A percentile compares a stretch with the other conserved stretches of the same genome.
Conservation (phyloP, 1,140 invertebrate species). For the Drosophila kikkawai region DNA sequence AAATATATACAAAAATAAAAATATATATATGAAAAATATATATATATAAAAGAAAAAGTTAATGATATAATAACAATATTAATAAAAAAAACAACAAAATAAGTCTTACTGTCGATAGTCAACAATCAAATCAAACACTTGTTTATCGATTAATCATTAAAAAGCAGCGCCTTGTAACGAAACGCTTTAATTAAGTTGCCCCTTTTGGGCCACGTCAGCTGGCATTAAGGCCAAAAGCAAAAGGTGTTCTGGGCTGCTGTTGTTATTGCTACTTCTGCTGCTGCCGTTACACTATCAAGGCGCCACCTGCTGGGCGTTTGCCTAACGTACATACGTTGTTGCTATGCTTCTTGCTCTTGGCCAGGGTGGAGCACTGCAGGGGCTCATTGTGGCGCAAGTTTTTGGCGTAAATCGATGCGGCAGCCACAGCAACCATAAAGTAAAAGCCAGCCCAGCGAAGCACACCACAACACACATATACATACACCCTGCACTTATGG, state of each 20-base stretch:
- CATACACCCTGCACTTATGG: constrained; percentile 11
- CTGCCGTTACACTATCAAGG: constrained; percentile 10
- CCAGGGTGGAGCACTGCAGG: constrained; percentile 35
- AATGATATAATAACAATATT: not conserved
- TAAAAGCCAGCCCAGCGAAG: constrained; percentile 51
- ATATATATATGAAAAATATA: too few relatives aligned
- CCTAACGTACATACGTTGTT: not conserved
- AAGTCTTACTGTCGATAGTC: too few relatives aligned
- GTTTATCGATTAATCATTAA: not conserved
- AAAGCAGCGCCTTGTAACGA: not conserved
- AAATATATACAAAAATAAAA: too few relatives aligned
- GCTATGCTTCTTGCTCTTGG: not conserved
- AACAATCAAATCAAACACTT: not conserved
- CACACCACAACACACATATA: constrained; percentile 26
- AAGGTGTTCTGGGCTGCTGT: constrained; percentile 39
- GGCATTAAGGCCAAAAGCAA: constrained; percentile 56
- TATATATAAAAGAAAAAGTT: not conserved
- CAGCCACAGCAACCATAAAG: constrained; percentile 76
- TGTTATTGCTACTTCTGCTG: constrained; percentile 9
- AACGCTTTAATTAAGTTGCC: constrained; percentile 64
- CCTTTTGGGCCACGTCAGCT: constrained; percentile 54
- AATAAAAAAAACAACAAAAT: too few relatives aligned
- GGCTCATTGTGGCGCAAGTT: constrained; percentile 71
- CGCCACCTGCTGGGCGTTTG: constrained; percentile 11
- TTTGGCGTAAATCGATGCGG: constrained; percentile 79